These are phyloP conservation scores for Oeneis ivallda DNA, from an alignment of 2,888 invertebrate genomes.

Conservation along the genomic window DNA sequence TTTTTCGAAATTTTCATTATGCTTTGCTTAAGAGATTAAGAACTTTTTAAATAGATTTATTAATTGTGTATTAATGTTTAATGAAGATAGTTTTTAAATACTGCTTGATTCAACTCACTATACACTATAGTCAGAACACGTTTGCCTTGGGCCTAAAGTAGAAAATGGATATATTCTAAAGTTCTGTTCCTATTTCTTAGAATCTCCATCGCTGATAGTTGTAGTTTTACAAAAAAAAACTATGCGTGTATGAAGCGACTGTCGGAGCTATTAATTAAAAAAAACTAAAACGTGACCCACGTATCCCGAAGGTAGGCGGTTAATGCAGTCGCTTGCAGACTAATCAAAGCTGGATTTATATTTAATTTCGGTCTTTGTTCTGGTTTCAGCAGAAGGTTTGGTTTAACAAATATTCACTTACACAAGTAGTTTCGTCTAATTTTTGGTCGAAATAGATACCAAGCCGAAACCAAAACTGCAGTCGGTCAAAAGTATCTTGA, in stretches of 20 bases:
- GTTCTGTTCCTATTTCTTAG: constrained; percentile 37
- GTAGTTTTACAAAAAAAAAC: constrained; percentile 22
- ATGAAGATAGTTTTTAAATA: constrained; percentile 31
- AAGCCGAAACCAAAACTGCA: too few species aligned
- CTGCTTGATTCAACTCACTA: constrained; percentile 20
- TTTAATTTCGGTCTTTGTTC: too few species aligned
- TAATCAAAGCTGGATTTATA: too few species aligned
- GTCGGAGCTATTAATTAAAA: background rate
- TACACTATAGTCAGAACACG: constrained; percentile 22
- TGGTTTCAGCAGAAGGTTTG: too few species aligned
- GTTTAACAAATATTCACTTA: too few species aligned
- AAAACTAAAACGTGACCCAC: background rate
- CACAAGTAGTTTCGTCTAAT: too few species aligned
- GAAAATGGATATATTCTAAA: constrained; percentile 31
- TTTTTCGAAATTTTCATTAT: constrained; percentile 41
- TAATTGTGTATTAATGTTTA: constrained; percentile 34
- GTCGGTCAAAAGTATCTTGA: too few species aligned
- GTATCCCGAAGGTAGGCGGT: too few species aligned
- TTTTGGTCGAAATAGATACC: too few species aligned
- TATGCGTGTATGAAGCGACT: constrained; percentile 9
- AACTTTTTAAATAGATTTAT: constrained; percentile 29
- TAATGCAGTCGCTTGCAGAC: too few species aligned
- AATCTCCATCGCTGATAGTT: constrained; percentile 29
- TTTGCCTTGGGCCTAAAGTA: constrained; percentile 34
- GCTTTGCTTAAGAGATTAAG: constrained; percentile 38